A percentile compares a stretch with the other conserved stretches of the same genome.
Evolutionary conservation across 2,888 invertebrate species (phyloP).

Genomic region (Bellardia bayeri): DNA sequence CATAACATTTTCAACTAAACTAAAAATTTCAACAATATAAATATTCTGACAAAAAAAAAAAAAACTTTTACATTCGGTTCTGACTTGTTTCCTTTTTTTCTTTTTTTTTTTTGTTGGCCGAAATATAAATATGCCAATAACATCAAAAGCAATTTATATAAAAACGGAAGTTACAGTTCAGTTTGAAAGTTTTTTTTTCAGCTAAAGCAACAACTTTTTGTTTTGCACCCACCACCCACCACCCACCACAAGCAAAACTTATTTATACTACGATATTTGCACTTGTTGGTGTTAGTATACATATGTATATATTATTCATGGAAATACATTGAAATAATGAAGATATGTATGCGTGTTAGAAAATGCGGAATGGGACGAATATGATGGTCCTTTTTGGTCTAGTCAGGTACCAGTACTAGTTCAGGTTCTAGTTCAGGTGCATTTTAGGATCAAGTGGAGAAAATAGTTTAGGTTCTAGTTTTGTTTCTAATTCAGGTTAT

Average conservation of each 20-base stretch:
- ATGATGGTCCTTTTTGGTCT: background rate
- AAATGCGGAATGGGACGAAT: background rate
- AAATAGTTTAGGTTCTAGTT: too few relatives aligned
- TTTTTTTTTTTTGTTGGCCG: slow-evolving; percentile 2
- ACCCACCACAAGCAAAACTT: background rate
- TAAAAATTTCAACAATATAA: slow-evolving; percentile 43
- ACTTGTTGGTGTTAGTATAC: slow-evolving; percentile 13
- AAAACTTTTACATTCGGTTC: slow-evolving; percentile 11
- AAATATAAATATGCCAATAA: slow-evolving; percentile 69
- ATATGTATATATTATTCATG: background rate
- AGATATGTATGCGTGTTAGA: too few relatives aligned
- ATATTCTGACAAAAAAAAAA: slow-evolving; percentile 4
- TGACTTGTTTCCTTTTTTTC: background rate
- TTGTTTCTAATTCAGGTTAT: too few relatives aligned
- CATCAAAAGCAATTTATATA: slow-evolving; percentile 69
- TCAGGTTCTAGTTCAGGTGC: too few relatives aligned
- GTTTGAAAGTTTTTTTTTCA: slow-evolving; percentile 29
- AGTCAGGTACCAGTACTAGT: background rate
- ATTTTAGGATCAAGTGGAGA: too few relatives aligned
- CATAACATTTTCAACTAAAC: slow-evolving; percentile 36
- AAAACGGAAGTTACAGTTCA: slow-evolving; percentile 69
- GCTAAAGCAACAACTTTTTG: background rate
- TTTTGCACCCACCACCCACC: too few relatives aligned
- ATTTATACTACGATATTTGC: background rate
- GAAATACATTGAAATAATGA: background rate